Base-by-base conservation (phyloP, 2,888 invertebrate species). In the Meta bourneti region DNA sequence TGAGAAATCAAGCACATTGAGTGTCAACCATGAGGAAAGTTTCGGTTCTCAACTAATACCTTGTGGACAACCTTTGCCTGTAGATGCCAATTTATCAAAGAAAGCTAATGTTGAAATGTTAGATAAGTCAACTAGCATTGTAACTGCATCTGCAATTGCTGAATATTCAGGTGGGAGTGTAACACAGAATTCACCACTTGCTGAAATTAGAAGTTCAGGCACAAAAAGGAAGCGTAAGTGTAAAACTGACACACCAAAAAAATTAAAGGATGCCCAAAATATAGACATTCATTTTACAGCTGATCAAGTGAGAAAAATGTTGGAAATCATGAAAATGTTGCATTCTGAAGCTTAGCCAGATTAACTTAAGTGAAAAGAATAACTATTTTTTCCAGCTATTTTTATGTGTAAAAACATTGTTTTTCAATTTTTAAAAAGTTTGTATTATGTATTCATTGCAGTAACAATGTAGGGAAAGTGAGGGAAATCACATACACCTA, bases 201-300 rank as follows among this genome's bases (percentile, higher is more conserved):
- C 34, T 34, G 34, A 16, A 6, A 9, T 9, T 9, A 5, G 61
- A 61, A 61, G 61, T 61, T 16, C 34, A 16, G 19, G 48, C 9
- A 61, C 2, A 0, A 82, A 75, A 51, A 81, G 77, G 19, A 89
- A 89, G 52, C 89, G 61, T n/a, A 89, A 49, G 20, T 75, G 19
- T 49, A 78, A 16, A 9, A 7, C 16, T 16, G 88, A 88, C 13
- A 89, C 81, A 11, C 72, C 54, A 7, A 34, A 51, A 13, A 48
- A 70, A 19, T 61, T 61, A 16, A n/a, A 7, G 1, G 8, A 77
- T 49, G 51, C 20, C 0, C 81, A 74, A 52, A 77, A 49, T 5
- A n/a, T 51, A 51, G 69, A 89, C 13, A 89, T 89, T 51, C 51
- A 70, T 16, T 89, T 75, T n/a, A 20, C 82, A 20, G 6, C 75